Evolutionary conservation across 1,140 invertebrate species (phyloP).

Genomic region (Neodiprion fabricii): DNA sequence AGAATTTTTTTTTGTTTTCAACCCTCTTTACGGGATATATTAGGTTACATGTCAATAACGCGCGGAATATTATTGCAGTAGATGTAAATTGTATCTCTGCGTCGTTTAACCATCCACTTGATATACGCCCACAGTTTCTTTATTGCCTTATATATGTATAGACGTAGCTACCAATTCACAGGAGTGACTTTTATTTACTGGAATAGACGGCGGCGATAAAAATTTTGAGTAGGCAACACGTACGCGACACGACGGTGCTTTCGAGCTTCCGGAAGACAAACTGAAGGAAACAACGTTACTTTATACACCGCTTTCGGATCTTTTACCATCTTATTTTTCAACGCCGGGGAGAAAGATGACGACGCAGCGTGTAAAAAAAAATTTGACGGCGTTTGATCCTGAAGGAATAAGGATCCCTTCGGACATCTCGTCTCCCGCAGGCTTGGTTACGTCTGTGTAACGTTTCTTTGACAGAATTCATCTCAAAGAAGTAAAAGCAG

Average conservation of each 20-base stretch:
- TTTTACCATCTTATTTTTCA: no score
- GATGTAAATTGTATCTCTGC: no score
- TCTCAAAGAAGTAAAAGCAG: background rate
- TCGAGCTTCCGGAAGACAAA: constrained; percentile 4
- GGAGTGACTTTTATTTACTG: background rate
- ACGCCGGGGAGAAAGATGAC: no score
- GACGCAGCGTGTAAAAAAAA: background rate
- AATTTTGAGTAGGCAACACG: background rate
- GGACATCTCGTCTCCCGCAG: background rate
- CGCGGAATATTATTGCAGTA: no score
- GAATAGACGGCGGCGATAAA: background rate
- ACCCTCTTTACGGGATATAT: no score
- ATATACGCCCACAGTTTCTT: background rate
- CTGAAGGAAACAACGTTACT: background rate
- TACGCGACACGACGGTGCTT: background rate
- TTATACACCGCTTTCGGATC: no score
- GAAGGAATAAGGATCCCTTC: background rate
- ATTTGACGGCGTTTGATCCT: background rate
- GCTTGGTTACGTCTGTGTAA: background rate
- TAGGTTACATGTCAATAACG: no score
- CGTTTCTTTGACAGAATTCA: background rate
- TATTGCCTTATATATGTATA: background rate
- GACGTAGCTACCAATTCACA: no score
- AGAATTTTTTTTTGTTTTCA: no score
- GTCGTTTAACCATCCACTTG: no score